Evolutionary conservation across 1,140 invertebrate genomes (phyloP).

Genomic region (Aporrectodea caliginosa): DNA sequence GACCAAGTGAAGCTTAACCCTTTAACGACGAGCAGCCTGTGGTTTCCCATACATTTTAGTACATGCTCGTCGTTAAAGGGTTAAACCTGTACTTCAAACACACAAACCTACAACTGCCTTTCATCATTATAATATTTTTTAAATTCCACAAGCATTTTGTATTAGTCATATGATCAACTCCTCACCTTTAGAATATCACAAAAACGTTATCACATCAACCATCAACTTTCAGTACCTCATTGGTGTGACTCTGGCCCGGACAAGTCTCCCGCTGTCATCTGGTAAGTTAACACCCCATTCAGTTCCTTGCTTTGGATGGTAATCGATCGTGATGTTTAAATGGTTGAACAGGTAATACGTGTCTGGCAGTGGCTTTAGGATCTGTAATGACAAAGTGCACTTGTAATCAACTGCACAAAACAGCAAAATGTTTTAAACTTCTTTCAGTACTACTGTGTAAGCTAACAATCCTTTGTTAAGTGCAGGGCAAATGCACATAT

Average conservation of each 20-base stretch:
- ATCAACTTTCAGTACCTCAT: constrained; percentile 60
- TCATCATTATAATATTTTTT: constrained; percentile 45
- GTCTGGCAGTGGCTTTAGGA: constrained; percentile 57
- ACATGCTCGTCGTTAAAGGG: no score
- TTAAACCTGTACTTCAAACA: no score
- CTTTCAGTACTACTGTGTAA: neutral
- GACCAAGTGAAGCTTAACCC: neutral
- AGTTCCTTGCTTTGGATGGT: constrained; percentile 75
- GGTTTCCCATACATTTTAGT: no score
- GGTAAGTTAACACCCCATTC: constrained; percentile 69
- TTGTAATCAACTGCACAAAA: no score
- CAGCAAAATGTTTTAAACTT: no score
- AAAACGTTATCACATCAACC: neutral
- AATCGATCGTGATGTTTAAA: constrained; percentile 86
- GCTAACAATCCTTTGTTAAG: neutral
- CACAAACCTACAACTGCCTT: constrained; percentile 37
- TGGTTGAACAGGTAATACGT: constrained; percentile 95
- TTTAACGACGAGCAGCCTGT: no score
- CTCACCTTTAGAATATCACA: neutral
- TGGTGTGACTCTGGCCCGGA: constrained; percentile 74
- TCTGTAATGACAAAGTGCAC: neutral
- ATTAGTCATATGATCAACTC: neutral
- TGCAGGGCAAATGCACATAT: neutral
- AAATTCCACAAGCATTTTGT: neutral
- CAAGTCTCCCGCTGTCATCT: constrained; percentile 81